phyloP scores from a whole-genome alignment of 1,140 invertebrate species.

The Eupristina koningsbergeri region DNA sequence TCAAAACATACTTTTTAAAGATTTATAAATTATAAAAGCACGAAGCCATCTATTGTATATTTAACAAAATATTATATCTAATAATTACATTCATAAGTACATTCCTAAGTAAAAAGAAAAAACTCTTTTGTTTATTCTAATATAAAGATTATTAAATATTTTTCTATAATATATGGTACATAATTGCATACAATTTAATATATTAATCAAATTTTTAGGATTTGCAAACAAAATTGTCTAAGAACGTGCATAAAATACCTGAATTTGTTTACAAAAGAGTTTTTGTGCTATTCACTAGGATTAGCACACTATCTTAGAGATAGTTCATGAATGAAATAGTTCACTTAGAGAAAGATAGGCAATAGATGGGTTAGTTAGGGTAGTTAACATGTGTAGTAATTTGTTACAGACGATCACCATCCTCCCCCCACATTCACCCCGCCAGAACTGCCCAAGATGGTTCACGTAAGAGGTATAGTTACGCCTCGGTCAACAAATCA shows the following conservation, averaged over 20 bases:
- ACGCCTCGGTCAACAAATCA: constrained; percentile 71
- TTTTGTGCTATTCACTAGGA: constrained; percentile 14
- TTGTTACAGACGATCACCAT: constrained; percentile 94
- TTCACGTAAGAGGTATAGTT: constrained; percentile 92
- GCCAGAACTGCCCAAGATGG: constrained; percentile 96
- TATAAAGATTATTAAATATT: no score
- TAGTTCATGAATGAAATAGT: not conserved
- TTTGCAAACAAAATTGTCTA: not conserved
- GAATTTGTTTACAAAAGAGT: not conserved
- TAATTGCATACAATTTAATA: no score
- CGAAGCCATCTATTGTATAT: not conserved
- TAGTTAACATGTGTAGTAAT: constrained; percentile 78
- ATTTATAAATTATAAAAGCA: not conserved
- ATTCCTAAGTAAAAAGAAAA: not conserved
- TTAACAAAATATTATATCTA: no score
- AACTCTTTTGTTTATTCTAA: not conserved
- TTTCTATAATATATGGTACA: no score
- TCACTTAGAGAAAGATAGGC: constrained; percentile 55
- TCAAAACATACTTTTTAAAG: not conserved
- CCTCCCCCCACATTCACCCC: constrained; percentile 95
- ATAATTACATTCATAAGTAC: not conserved
- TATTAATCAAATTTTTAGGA: not conserved
- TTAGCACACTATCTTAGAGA: not conserved
- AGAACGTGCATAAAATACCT: not conserved
- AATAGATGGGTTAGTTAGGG: constrained; percentile 68